phyloP scores from a whole-genome alignment of 2,113 vertebrate genomes.

The Taxidea taxus region DNA sequence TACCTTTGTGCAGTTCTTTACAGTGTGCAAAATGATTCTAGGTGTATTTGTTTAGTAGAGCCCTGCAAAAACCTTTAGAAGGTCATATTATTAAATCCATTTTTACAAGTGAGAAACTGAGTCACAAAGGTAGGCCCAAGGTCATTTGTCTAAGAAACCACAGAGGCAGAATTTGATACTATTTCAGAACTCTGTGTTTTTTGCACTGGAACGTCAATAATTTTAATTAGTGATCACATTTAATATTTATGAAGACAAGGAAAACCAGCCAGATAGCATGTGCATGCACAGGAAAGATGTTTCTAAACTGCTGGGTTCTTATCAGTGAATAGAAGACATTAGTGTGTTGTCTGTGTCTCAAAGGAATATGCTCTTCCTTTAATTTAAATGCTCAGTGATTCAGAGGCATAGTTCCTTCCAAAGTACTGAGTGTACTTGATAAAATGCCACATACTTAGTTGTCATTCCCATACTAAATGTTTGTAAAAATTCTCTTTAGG shows the following conservation, averaged over 20 bases:
- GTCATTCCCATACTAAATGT: not conserved
- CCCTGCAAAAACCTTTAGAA: not conserved
- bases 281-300: not conserved
- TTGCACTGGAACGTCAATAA: not conserved
- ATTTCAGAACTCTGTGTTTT: not conserved
- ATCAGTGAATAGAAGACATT: not conserved
- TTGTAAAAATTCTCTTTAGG: conserved; percentile 47
- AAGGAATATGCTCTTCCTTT: not conserved
- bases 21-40: not conserved
- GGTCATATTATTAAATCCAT: not conserved
- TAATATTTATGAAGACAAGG: conserved; percentile 13
- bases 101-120: not conserved
- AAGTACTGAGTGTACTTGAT: not conserved
- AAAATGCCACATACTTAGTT: conserved; percentile 11
- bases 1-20: not conserved
- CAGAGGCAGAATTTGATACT: not conserved
- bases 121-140: not conserved
- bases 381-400: not conserved
- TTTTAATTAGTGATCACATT: not conserved
- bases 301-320: not conserved
- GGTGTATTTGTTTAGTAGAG: not conserved
- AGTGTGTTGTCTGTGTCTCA: not conserved
- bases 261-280: not conserved
- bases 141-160: not conserved
- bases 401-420: not conserved